Percentiles rank a stretch among this genome's conserved stretches.
These are phyloP conservation scores for Falco punctatus DNA, from an alignment of 2,113 vertebrate species.

Conservation along the genomic window DNA sequence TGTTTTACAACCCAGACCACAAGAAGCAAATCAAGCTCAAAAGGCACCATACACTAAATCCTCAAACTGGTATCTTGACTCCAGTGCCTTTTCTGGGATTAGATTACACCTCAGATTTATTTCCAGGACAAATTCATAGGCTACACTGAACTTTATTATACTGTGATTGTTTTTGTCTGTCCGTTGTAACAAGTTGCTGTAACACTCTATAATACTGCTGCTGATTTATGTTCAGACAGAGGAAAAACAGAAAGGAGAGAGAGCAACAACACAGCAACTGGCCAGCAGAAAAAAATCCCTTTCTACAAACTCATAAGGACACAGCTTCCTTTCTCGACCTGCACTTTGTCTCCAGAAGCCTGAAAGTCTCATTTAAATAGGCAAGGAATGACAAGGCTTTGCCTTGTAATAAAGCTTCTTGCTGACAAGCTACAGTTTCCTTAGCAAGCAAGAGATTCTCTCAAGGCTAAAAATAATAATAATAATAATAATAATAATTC, in stretches of 20 bases:
- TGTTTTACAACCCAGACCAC: neutral
- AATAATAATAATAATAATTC: no score
- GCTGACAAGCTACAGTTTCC: neutral
- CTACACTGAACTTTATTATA: neutral
- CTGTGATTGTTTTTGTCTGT: neutral
- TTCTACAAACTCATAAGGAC: neutral
- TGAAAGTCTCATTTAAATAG: slow-evolving; percentile 3
- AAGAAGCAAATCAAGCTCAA: neutral
- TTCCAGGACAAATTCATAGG: neutral
- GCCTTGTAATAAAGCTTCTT: slow-evolving; percentile 24
- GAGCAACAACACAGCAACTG: neutral
- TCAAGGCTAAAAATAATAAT: neutral
- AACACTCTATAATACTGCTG: neutral
- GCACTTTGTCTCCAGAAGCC: slow-evolving; percentile 7
- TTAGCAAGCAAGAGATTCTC: neutral
- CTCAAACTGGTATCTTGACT: neutral
- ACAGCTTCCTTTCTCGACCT: slow-evolving; percentile 16
- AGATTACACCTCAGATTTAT: neutral
- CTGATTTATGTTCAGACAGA: neutral
- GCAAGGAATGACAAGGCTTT: neutral
- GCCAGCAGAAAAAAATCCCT: slow-evolving; percentile 19
- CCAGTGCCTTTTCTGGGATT: neutral
- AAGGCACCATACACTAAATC: neutral
- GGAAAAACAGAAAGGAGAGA: neutral
- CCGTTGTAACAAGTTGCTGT: neutral